A percentile compares a stretch with the other conserved stretches of the same genome.
Evolutionary conservation across 2,888 invertebrate species (phyloP).

Genomic region (Rhagophthalmus giganteus): DNA sequence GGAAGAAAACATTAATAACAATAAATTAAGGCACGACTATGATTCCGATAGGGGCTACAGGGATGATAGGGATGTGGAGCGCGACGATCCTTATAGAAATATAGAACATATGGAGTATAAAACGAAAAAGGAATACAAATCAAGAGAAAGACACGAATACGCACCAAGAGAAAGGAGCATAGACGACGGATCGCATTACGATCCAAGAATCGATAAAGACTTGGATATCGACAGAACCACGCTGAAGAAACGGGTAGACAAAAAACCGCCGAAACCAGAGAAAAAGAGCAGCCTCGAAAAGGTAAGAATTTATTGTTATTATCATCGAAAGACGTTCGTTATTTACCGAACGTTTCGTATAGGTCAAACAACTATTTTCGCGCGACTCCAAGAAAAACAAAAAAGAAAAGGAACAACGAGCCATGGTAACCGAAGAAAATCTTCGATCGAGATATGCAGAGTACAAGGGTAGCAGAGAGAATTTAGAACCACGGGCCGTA

Average conservation of each 20-base stretch:
- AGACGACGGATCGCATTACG: conserved; percentile 70
- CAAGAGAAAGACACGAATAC: conserved; percentile 58
- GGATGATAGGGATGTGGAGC: conserved; percentile 38
- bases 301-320: conserved; percentile 54
- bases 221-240: conserved; percentile 44
- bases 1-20: conserved; percentile 61
- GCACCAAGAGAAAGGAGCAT: conserved; percentile 63
- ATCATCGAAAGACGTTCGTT: no score
- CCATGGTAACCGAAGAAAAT: conserved; percentile 61
- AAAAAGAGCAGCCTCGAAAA: conserved; percentile 76
- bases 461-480: conserved; percentile 61
- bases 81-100: conserved; percentile 44
- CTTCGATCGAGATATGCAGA: conserved; percentile 63
- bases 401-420: conserved; percentile 58
- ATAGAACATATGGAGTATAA: conserved; percentile 57
- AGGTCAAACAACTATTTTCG: conserved; percentile 77
- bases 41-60: conserved; percentile 44
- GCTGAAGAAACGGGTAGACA: conserved; percentile 55
- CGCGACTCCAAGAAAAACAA: conserved; percentile 68
- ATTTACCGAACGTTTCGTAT: no score
- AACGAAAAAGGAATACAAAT: conserved; percentile 56
- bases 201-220: conserved; percentile 65
- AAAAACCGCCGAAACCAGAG: conserved; percentile 61
- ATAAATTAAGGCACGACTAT: conserved; percentile 38
- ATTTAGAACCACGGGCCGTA: conserved; percentile 44